phyloP scores from a whole-genome alignment of 2,797 vertebrate genomes.

The Takifugu rubripes region DNA sequence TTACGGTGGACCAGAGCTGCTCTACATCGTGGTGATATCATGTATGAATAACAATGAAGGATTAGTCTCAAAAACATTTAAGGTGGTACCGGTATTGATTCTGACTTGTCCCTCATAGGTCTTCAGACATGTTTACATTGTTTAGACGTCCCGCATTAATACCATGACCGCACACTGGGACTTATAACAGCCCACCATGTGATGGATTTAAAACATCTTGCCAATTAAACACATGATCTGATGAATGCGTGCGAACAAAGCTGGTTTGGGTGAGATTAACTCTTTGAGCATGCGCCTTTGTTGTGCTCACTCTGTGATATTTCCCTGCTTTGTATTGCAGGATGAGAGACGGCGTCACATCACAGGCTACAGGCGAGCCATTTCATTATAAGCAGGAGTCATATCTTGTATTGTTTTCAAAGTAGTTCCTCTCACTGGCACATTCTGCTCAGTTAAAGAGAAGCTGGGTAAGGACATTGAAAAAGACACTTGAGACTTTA shows the following conservation, averaged over 20 bases:
- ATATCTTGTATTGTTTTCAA: conserved; percentile 26
- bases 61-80: too few species aligned
- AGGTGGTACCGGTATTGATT: too few species aligned
- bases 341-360: conserved; percentile 25
- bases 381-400: conserved; percentile 31
- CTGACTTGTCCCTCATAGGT: too few species aligned
- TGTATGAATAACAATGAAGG: too few species aligned
- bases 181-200: conserved; percentile 4
- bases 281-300: conserved; percentile 16
- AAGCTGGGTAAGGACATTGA: conserved; percentile 19
- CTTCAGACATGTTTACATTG: too few species aligned
- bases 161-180: neutral
- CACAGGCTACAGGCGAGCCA: neutral
- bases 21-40: too few species aligned
- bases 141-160: conserved; percentile 1
- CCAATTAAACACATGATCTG: conserved; percentile 12
- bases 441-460: conserved; percentile 16
- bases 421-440: conserved; percentile 33
- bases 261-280: conserved; percentile 25
- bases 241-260: conserved; percentile 19
- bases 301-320: conserved; percentile 23
- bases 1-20: too few species aligned
- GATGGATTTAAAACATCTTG: conserved; percentile 11
- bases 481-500: conserved; percentile 40
- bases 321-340: conserved; percentile 28